phyloP scores from a whole-genome alignment of 35 echinoderm and acorn worm species.

The Patiria miniata region DNA sequence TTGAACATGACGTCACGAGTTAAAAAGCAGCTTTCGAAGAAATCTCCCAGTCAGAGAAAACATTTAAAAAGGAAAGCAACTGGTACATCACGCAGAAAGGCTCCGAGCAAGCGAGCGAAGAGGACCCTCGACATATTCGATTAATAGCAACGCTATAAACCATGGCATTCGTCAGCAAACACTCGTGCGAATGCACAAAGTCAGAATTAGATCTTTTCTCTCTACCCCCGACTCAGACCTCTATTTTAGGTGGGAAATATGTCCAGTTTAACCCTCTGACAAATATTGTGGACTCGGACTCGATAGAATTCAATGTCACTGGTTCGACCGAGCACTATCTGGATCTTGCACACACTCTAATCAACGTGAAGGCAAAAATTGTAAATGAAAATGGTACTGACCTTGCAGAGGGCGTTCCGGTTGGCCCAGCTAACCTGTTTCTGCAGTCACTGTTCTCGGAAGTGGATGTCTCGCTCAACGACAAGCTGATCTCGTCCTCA shows the following conservation, averaged over 20 bases:
- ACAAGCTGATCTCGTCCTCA: conserved; percentile 45
- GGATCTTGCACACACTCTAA: conserved; percentile 53
- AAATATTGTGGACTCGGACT: conserved; percentile 51
- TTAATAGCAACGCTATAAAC: conserved; percentile 16
- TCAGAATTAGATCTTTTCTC: conserved; percentile 60
- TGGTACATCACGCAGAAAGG: neutral
- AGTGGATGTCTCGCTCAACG: conserved; percentile 69
- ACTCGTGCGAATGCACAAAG: too few relatives aligned
- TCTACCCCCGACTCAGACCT: conserved; percentile 56
- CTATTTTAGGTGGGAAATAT: conserved; percentile 65
- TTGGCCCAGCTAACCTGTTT: neutral
- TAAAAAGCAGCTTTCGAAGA: neutral
- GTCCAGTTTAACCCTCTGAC: conserved; percentile 63
- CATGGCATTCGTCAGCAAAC: conserved; percentile 59
- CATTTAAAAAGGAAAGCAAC: neutral
- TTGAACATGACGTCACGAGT: neutral
- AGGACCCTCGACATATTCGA: conserved; percentile 33
- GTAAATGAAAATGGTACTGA: neutral
- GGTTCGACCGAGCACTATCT: conserved; percentile 65
- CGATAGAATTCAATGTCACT: conserved; percentile 63
- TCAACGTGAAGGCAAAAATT: conserved; percentile 56
- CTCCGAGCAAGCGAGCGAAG: conserved; percentile 17
- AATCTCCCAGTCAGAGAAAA: neutral
- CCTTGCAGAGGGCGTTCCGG: neutral
- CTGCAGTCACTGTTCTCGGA: conserved; percentile 58